phyloP scores from a whole-genome alignment of 1,140 invertebrate species.

The Zaprionus vittiger region DNA sequence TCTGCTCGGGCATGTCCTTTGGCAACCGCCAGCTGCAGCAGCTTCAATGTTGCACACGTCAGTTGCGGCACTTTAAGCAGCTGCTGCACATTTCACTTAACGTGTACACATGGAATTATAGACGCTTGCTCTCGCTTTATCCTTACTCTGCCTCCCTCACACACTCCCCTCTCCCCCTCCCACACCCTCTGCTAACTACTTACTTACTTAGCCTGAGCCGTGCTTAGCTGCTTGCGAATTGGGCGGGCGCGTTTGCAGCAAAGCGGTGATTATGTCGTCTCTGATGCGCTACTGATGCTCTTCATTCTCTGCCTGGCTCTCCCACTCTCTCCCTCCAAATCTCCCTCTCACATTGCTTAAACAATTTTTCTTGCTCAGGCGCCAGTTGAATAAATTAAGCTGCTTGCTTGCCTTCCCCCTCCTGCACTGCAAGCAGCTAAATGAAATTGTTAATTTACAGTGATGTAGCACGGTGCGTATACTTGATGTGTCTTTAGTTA shows the following conservation, averaged over 20 bases:
- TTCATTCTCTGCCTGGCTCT: background rate
- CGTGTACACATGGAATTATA: conserved; percentile 38
- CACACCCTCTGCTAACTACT: conserved; percentile 19
- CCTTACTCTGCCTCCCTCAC: background rate
- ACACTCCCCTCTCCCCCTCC: background rate
- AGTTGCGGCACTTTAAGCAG: conserved; percentile 44
- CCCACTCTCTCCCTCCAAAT: background rate
- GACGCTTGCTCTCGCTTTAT: conserved; percentile 6
- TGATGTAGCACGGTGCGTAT: conserved; percentile 64
- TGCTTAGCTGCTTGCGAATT: conserved; percentile 65
- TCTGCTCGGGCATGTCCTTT: conserved; percentile 33
- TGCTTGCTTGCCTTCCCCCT: conserved; percentile 19
- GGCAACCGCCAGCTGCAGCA: conserved; percentile 52
- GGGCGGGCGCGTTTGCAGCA: conserved; percentile 49
- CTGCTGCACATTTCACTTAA: conserved; percentile 47
- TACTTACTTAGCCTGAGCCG: conserved; percentile 58
- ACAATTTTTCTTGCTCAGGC: conserved; percentile 45
- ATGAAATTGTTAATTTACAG: conserved; percentile 77
- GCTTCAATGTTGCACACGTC: conserved; percentile 66
- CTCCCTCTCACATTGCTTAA: conserved; percentile 44
- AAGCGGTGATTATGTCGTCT: conserved; percentile 76
- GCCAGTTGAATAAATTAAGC: conserved; percentile 74
- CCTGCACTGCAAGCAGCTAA: conserved; percentile 48
- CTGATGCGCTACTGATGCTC: conserved; percentile 14
- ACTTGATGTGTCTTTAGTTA: conserved; percentile 69